These are phyloP conservation scores for Nomada lathburiana DNA, from an alignment of 2,888 invertebrate genomes.

Conservation along the genomic window DNA sequence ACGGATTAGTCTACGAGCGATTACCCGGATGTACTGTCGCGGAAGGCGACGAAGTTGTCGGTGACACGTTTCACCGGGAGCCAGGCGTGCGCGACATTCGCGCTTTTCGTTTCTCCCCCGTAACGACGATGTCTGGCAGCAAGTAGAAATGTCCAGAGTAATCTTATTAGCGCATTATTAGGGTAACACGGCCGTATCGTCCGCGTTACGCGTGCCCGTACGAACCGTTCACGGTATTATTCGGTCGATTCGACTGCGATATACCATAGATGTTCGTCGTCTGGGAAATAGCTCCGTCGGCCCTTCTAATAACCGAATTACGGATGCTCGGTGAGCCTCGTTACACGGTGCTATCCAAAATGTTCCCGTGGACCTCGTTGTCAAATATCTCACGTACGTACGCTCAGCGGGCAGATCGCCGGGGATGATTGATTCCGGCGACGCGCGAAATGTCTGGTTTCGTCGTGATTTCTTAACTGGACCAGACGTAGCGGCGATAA, in stretches of 20 bases:
- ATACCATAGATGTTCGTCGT: constrained; percentile 27
- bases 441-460: neutral
- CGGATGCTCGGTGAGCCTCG: constrained; percentile 32
- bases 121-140: neutral
- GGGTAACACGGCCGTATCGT: constrained; percentile 11
- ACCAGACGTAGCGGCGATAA: too few relatives aligned
- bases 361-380: constrained; percentile 24
- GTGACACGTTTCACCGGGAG: neutral
- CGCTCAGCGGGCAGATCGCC: constrained; percentile 3
- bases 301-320: constrained; percentile 40
- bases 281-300: constrained; percentile 48
- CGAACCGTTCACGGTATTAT: constrained; percentile 20
- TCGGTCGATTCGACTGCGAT: constrained; percentile 22
- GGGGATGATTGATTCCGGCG: constrained; percentile 44
- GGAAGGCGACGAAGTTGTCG: constrained; percentile 6
- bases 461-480: too few relatives aligned
- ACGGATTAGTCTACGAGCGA: neutral
- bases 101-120: constrained; percentile 3
- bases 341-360: constrained; percentile 21
- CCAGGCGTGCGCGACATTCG: neutral
- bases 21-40: constrained; percentile 10
- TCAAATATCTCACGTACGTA: constrained; percentile 45
- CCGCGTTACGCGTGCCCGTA: constrained; percentile 6
- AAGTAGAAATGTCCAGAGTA: constrained; percentile 5
- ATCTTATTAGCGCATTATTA: constrained; percentile 52